Evolutionary conservation across 1,140 invertebrate genomes (phyloP), one percentile per base, ranked within the genome.

Genomic region (Drosophila nasuta): DNA sequence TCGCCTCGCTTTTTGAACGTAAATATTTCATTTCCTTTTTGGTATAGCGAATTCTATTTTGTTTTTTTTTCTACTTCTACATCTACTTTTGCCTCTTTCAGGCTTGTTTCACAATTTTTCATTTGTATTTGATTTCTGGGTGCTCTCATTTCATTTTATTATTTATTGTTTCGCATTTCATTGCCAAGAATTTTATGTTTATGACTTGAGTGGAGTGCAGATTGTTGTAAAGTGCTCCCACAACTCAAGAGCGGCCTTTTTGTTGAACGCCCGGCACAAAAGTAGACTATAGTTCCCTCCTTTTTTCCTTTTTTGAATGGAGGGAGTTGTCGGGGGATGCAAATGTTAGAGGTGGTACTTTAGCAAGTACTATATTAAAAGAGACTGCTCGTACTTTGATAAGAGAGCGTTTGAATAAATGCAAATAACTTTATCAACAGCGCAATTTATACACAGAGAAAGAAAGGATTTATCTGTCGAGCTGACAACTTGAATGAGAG

Each of bases 81-180:
- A 8, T 56, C 52, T 38, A 28, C 35, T 57, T 41, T 10, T 38
- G 13, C 13, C 25, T 0, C 20, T 25, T 20, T 20, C 5, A 15
- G 62, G 5, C 17, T 57, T 57, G 35, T 45, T 54, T 56, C 30
- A 17, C 52, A 11, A 49, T 41, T 43, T 58, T 25, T 60, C 13
- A 43, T 51, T 69, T 41, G 60, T 10, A 69, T 74, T 69, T 74
- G 65, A 60, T 60, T 68, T 74, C 11, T 60, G 60, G 13, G 35
- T 58, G 57, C 52, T 58, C 56, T 38, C 56, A 54, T 82, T 89
- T 89, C 72, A 67, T 83, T 77, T 85, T 74, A 85, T 81, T 88
- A 89, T 89, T 89, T 88, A 88, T 89, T 89, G 85, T 89, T 89
- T 89, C 60, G 77, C 68, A 75, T 82, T 87, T 88, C 73, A 87